Evolutionary conservation across 1,140 invertebrate genomes (phyloP).

Genomic region (Cyrtorhinus lividipennis): DNA sequence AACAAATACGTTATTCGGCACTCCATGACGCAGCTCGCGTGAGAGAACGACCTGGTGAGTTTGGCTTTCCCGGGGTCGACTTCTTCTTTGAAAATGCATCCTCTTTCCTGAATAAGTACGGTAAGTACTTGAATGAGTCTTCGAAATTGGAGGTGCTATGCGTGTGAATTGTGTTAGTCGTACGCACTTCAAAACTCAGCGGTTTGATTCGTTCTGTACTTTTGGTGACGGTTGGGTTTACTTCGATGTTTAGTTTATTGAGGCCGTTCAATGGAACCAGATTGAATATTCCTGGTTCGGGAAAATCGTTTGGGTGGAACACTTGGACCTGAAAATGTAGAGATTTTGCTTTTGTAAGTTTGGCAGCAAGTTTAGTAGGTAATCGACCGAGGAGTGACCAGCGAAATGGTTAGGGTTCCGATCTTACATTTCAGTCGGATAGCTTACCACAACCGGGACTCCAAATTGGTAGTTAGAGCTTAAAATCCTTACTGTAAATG

Average conservation of each 20-base stretch:
- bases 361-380: too few species aligned
- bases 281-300: slow-evolving; percentile 25
- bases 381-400: too few species aligned
- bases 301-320: slow-evolving; percentile 25
- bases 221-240: slow-evolving; percentile 25
- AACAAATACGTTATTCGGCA: slow-evolving; percentile 26
- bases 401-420: too few species aligned
- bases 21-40: slow-evolving; percentile 26
- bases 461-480: too few species aligned
- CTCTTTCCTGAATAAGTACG: slow-evolving; percentile 14
- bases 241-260: slow-evolving; percentile 22
- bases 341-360: too few species aligned
- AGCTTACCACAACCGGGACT: too few species aligned
- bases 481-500: too few species aligned
- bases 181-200: slow-evolving; percentile 7
- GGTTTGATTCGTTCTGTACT: slow-evolving; percentile 24
- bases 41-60: slow-evolving; percentile 24
- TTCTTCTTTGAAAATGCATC: slow-evolving; percentile 27
- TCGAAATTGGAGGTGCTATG: too few species aligned
- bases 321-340: slow-evolving; percentile 25
- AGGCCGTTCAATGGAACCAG: slow-evolving; percentile 20
- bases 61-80: slow-evolving; percentile 14
- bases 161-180: too few species aligned
- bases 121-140: too few species aligned
- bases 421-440: too few species aligned